Evolutionary conservation across 2,113 vertebrate genomes (phyloP), one percentile per base, ranked within the genome.

Genomic region (Tupaia tana): DNA sequence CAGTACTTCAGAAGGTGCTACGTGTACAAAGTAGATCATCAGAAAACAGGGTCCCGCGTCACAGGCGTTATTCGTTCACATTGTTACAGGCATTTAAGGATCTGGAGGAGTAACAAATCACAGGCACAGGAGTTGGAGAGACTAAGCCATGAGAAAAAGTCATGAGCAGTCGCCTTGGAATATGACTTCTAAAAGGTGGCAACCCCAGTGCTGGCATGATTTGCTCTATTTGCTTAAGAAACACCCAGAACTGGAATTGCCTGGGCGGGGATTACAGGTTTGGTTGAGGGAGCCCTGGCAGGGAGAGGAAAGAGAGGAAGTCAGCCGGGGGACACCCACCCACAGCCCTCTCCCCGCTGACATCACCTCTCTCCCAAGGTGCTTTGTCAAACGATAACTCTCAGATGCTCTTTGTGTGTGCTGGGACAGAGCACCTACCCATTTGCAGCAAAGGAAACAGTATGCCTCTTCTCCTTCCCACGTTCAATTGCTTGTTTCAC

Each of bases 191-290:
- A 86, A 95, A 97, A 97, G 96, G 97, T 97, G 96, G 95, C 94
- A 98, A 94, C 91, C 97, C 67, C 89, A n/a, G 74, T 66, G n/a
- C 96, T 98, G 97, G 97, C 97, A 89, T 78, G 92, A 96, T 96
- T 97, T 96, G 86, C 92, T 29, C 0, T 98, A 93, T 98, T 98
- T 98, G 96, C 95, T 97, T 97, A 98, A 98, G 98, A 98, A 98
- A 98, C 96, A 78, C 98, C 98, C 97, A 97, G 97, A 66, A 63
- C 97, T 98, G 98, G 97, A 98, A 98, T 97, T 98, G 95, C 97
- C 95, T 85, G 95, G 98, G 97, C 93, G 87, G 86, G 90, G 95
- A 93, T 96, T 96, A 94, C 97, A 97, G 97, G 97, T 97, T 80
- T 7, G 86, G 97, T 97, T 83, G 67, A 56, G 20, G 95, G 86